A percentile compares a stretch with the other conserved stretches of the same genome.
These are phyloP conservation scores for Setophaga kirtlandii DNA, from an alignment of 2,113 vertebrate genomes.

Conservation along the genomic window DNA sequence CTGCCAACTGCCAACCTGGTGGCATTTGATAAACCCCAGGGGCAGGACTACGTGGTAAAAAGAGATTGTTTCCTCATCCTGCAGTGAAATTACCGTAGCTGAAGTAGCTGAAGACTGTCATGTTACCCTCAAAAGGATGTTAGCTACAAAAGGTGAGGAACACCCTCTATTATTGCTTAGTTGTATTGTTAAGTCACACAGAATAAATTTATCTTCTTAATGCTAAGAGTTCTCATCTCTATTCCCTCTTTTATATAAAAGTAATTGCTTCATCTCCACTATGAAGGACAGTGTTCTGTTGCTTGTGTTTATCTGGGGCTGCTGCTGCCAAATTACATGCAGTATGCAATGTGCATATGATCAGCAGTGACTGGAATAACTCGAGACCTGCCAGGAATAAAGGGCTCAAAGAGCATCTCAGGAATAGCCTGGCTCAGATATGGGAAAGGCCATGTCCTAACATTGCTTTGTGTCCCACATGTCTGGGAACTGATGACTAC, in stretches of 20 bases:
- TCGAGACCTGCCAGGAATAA: slow-evolving; percentile 1
- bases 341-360: not conserved
- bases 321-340: slow-evolving; percentile 20
- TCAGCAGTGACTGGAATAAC: slow-evolving; percentile 21
- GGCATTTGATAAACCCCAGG: not conserved
- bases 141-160: not conserved
- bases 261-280: not conserved
- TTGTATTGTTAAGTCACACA: not conserved
- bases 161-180: not conserved
- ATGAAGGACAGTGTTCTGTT: not conserved
- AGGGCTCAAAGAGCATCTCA: not conserved
- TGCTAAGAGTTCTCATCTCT: not conserved
- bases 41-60: not conserved
- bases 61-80: not conserved
- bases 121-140: not conserved
- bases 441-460: not conserved
- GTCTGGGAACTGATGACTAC: not conserved
- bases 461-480: not conserved
- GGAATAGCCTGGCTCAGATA: not conserved
- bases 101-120: not conserved
- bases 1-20: not conserved
- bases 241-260: not conserved
- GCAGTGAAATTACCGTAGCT: not conserved
- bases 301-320: not conserved
- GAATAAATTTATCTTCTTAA: not conserved